Conservation (phyloP, 2,113 vertebrate genomes). For the Erythrocercus mccallii region DNA sequence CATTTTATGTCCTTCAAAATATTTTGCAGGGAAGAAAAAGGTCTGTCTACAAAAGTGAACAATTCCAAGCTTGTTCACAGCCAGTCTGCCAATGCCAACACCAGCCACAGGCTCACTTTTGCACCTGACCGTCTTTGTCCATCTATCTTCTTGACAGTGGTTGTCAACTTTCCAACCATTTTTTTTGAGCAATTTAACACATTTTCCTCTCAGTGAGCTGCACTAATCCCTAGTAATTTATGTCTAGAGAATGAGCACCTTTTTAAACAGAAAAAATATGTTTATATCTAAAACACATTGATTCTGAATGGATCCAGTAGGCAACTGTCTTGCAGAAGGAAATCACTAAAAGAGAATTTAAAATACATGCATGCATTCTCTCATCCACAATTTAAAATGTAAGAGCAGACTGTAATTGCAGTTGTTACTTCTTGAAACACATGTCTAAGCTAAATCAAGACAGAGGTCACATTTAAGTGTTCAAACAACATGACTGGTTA, state of each 20-base stretch:
- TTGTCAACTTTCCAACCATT: background rate
- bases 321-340: background rate
- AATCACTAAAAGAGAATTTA: background rate
- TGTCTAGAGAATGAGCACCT: accelerated
- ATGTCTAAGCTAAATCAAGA: background rate
- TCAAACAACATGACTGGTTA: background rate
- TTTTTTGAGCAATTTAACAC: background rate
- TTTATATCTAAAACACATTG: background rate
- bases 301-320: background rate
- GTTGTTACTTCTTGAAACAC: background rate
- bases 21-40: background rate
- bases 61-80: background rate
- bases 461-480: background rate
- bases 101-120: background rate
- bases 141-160: background rate
- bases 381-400: background rate
- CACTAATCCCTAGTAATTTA: background rate
- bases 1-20: background rate
- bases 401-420: background rate
- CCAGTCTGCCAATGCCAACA: accelerated
- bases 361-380: background rate
- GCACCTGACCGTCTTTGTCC: background rate
- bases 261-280: background rate
- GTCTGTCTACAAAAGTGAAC: background rate
- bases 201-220: background rate